These are phyloP conservation scores for Rhinolophus ferrumequinum DNA, from an alignment of 2,113 vertebrate species.

Conservation along the genomic window DNA sequence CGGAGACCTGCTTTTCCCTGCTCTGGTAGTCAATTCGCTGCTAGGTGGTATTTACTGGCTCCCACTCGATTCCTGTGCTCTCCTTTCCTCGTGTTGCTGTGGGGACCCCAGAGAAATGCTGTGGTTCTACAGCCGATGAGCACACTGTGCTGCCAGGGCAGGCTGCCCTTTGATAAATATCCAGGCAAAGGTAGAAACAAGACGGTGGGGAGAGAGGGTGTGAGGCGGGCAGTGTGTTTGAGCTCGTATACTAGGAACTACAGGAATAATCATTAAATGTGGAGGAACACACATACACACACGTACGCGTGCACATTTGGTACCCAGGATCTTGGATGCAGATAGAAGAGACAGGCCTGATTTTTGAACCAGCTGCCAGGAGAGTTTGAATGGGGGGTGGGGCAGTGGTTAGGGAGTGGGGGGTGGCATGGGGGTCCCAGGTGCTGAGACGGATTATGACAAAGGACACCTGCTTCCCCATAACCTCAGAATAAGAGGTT, in stretches of 20 bases:
- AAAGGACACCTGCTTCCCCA: neutral
- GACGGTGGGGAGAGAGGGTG: neutral
- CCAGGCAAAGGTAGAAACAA: neutral
- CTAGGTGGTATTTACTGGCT: accelerated
- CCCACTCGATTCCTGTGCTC: neutral
- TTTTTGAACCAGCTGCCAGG: neutral
- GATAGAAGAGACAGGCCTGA: neutral
- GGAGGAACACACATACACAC: neutral
- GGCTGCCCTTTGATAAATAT: neutral
- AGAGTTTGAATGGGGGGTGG: too few relatives aligned
- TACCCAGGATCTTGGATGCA: neutral
- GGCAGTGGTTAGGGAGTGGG: neutral
- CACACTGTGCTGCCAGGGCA: neutral
- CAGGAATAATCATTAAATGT: neutral
- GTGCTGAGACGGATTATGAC: neutral
- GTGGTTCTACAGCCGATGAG: neutral
- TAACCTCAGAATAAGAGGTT: neutral
- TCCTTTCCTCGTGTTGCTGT: neutral
- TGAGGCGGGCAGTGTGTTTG: accelerated
- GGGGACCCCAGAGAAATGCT: neutral
- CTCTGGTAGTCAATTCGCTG: accelerated
- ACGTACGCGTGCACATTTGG: too few relatives aligned
- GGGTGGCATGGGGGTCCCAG: neutral
- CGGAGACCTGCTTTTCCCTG: neutral
- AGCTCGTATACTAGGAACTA: neutral